Evolutionary conservation across 2,888 invertebrate species (phyloP), one percentile per base, ranked within the genome.

Genomic region (Sinopyrophorus schimmeli): DNA sequence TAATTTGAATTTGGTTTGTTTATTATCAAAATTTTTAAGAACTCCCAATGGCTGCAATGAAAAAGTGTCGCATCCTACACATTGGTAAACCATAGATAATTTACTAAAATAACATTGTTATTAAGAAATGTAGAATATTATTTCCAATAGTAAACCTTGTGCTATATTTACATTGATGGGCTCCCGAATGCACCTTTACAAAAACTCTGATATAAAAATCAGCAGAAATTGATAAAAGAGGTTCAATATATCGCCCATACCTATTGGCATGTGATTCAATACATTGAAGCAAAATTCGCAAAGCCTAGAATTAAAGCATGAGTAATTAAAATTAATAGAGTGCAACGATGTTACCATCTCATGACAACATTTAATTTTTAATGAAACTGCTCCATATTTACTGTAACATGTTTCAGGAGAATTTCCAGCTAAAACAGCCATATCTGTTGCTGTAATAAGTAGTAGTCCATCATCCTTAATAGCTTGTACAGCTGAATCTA

Each of bases 201-300:
- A 98, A 96, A 5, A 98, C 86, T 49, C 99, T 77, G 23, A 98
- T 84, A 71, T 99, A 99, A 76, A 99, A 99, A 73, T 99, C 99
- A 0, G 89, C 92, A 12, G 95, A 95, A 55, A 99, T 73, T 15
- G 92, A 92, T 2, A 99, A 70, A 27, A 98, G 67, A 0, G 99
- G 99, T 26, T 85, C 85, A 59, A 96, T 95, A 72, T 93, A 95
- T 53, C 92, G 82, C 2, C 93, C 89, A 73, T 99, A 94, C 17
- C 93, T 81, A 66, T 91, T 94, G 0, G 99, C 98, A 65, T 93
- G 92, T 0, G 86, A 80, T 66, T 97, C 92, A 55, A 99, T 88
- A 59, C 88, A 84, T 65, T 92, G 89, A 12, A 99, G 74, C 23
- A 98, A 76, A 66, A 99, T 97, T 55, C 99, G 79, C n/a, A 99